Percentiles rank a stretch among this genome's conserved stretches.
phyloP scores from a whole-genome alignment of 2,888 invertebrate species.

The Thera obeliscata region DNA sequence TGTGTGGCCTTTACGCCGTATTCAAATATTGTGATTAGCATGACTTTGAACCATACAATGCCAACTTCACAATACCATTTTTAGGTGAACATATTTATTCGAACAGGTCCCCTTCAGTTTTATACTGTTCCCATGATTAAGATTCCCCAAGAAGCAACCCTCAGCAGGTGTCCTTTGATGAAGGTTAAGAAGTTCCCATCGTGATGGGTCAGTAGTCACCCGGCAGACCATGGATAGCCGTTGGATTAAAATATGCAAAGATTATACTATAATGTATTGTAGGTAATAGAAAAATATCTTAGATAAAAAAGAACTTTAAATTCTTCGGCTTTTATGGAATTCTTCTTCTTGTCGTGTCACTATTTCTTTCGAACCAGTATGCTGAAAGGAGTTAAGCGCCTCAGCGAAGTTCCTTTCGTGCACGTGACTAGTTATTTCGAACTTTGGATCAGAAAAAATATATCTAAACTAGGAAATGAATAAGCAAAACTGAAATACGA shows the following conservation, averaged over 20 bases:
- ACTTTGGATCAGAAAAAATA: too few species aligned
- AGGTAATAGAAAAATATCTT: neutral
- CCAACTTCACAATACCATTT: neutral
- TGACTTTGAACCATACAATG: neutral
- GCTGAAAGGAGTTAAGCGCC: too few species aligned
- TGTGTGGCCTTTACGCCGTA: too few species aligned
- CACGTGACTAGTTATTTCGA: too few species aligned
- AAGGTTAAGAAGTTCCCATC: constrained; percentile 81
- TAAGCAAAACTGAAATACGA: neutral
- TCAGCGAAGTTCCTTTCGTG: too few species aligned
- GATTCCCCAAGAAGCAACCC: constrained; percentile 69
- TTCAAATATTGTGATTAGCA: neutral
- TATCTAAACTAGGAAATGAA: neutral
- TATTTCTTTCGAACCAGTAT: too few species aligned
- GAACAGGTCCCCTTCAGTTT: constrained; percentile 40
- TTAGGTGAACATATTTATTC: constrained; percentile 1
- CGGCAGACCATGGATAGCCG: constrained; percentile 71
- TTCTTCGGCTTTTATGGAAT: neutral
- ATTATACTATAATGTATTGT: constrained; percentile 25
- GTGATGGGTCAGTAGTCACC: constrained; percentile 69
- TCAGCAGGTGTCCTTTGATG: constrained; percentile 75
- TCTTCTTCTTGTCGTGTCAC: too few species aligned
- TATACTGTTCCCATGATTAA: constrained; percentile 76
- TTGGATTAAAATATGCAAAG: constrained; percentile 58
- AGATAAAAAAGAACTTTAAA: neutral